Conservation (phyloP, 2,797 vertebrate species). For the Psittacula derbiana region DNA sequence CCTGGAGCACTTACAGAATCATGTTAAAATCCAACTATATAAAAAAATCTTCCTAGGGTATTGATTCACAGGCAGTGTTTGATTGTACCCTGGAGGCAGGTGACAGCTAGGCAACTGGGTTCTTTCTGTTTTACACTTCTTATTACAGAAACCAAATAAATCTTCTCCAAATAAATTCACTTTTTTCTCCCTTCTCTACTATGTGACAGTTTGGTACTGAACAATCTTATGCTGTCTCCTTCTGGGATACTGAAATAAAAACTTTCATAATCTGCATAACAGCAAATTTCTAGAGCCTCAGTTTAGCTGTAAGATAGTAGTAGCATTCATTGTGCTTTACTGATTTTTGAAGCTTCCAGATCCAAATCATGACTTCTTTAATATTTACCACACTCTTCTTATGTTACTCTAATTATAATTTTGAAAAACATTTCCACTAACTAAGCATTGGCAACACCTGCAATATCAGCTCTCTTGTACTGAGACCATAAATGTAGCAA, state of each 20-base stretch:
- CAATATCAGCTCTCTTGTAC: neutral
- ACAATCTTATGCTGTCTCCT: neutral
- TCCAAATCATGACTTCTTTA: neutral
- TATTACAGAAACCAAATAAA: constrained; percentile 89
- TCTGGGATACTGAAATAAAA: neutral
- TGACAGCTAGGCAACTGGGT: constrained; percentile 78
- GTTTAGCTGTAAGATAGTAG: neutral
- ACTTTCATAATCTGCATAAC: neutral
- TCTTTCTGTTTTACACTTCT: constrained; percentile 86
- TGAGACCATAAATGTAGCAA: neutral
- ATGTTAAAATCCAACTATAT: constrained; percentile 83
- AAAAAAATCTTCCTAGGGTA: constrained; percentile 81
- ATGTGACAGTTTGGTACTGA: neutral
- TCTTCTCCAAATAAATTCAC: constrained; percentile 83
- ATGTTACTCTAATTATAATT: neutral
- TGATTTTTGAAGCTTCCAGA: neutral
- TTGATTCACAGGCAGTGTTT: constrained; percentile 87
- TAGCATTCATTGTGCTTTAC: neutral
- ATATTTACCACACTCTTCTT: neutral
- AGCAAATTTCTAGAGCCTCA: neutral
- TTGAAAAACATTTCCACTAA: neutral
- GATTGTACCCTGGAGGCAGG: constrained; percentile 85
- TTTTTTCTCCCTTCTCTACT: constrained; percentile 57
- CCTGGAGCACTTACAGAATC: constrained; percentile 83
- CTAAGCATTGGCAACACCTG: neutral